phyloP scores from a whole-genome alignment of 2,113 vertebrate species.

The Tyrannus savana region DNA sequence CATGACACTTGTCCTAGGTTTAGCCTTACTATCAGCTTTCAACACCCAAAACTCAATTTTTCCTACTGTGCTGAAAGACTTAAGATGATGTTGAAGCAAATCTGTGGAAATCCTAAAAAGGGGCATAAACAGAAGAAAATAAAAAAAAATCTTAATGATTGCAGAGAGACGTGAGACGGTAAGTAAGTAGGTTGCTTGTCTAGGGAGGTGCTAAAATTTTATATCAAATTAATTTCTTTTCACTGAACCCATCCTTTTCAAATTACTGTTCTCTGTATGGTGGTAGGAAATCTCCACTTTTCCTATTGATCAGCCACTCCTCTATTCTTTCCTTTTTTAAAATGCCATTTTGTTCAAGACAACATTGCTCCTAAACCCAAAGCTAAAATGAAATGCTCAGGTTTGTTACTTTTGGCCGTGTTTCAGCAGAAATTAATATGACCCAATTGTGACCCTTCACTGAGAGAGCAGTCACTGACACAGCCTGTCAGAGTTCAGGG shows the following conservation, averaged over 20 bases:
- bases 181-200: background rate
- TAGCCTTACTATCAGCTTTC: background rate
- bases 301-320: background rate
- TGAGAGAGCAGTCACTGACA: background rate
- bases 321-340: background rate
- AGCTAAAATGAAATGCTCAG: background rate
- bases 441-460: background rate
- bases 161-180: background rate
- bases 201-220: background rate
- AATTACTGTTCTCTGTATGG: background rate
- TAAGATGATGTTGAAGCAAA: background rate
- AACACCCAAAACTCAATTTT: background rate
- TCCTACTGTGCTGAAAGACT: background rate
- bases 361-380: background rate
- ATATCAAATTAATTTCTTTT: background rate
- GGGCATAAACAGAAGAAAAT: background rate
- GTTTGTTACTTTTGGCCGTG: background rate
- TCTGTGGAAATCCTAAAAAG: background rate
- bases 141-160: background rate
- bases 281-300: background rate
- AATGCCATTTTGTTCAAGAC: background rate
- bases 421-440: background rate
- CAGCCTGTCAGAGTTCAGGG: background rate
- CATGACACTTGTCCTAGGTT: background rate
- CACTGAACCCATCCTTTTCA: background rate